Evolutionary conservation across 2,797 vertebrate genomes (phyloP).

Genomic region (Carapus acus): DNA sequence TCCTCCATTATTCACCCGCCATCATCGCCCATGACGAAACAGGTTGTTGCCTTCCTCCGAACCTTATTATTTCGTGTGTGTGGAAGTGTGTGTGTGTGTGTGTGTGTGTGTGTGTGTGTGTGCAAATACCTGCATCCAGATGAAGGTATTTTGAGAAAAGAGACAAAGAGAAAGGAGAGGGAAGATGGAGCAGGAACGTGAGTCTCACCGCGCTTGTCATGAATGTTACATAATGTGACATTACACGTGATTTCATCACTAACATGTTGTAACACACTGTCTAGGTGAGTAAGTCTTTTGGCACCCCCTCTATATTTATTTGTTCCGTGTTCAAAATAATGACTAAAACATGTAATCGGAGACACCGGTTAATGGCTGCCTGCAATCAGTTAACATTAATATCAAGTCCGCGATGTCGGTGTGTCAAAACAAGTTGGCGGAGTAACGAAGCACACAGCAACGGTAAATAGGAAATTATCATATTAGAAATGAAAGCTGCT

Average conservation of each 20-base stretch:
- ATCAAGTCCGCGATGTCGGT: conserved; percentile 48
- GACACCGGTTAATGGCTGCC: conserved; percentile 28
- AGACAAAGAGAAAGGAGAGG: background rate
- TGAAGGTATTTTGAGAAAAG: background rate
- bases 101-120: too few species aligned
- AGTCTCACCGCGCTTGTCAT: background rate
- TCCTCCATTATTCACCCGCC: background rate
- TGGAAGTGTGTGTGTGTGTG: too few species aligned
- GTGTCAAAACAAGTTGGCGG: conserved; percentile 34
- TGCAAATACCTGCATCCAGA: background rate
- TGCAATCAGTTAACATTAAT: conserved; percentile 53
- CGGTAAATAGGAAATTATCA: conserved; percentile 64
- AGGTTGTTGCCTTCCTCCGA: too few species aligned
- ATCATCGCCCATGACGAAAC: background rate
- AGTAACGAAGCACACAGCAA: conserved; percentile 51
- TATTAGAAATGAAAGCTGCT: conserved; percentile 69
- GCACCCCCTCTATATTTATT: background rate
- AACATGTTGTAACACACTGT: background rate
- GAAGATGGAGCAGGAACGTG: too few species aligned
- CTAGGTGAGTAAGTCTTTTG: background rate
- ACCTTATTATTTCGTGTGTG: too few species aligned
- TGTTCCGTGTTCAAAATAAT: background rate
- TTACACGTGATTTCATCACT: background rate
- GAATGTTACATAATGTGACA: background rate
- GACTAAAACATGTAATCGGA: background rate